Evolutionary conservation across 2,797 vertebrate species (phyloP).

Genomic region (Periophthalmus magnuspinnatus): DNA sequence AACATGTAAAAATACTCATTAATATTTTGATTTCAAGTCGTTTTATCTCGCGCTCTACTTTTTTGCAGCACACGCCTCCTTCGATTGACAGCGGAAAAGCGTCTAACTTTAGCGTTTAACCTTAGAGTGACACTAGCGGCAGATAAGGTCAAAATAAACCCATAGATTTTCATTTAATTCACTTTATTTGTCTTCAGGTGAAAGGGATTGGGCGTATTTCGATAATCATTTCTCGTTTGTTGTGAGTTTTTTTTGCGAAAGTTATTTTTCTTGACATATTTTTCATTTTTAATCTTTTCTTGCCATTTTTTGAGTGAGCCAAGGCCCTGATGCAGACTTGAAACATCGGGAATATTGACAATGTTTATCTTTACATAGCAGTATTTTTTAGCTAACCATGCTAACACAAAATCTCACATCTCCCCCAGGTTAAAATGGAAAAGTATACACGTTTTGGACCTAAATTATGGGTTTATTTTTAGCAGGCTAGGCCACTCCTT

Average conservation of each 20-base stretch:
- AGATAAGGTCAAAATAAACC: not conserved
- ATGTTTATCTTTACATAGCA: constrained; percentile 58
- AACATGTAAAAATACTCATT: no score
- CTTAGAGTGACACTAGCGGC: not conserved
- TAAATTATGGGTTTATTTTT: constrained; percentile 29
- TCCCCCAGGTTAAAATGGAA: constrained; percentile 12
- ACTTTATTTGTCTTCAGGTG: not conserved
- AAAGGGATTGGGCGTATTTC: not conserved
- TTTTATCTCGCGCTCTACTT: not conserved
- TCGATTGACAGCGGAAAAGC: not conserved
- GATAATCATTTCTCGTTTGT: not conserved
- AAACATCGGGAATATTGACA: constrained; percentile 19
- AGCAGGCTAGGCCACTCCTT: not conserved
- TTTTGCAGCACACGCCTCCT: not conserved
- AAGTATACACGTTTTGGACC: constrained; percentile 41
- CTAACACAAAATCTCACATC: constrained; percentile 34
- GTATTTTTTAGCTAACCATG: constrained; percentile 67
- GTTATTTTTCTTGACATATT: not conserved
- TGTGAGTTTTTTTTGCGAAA: not conserved
- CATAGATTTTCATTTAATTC: not conserved
- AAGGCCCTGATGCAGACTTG: constrained; percentile 38
- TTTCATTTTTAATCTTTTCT: constrained; percentile 32
- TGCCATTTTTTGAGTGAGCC: constrained; percentile 35
- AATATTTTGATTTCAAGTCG: not conserved
- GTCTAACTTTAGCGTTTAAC: not conserved